phyloP scores from a whole-genome alignment of 37 sponge, comb jelly and placozoan genomes.

The Theonella swinhoei region DNA sequence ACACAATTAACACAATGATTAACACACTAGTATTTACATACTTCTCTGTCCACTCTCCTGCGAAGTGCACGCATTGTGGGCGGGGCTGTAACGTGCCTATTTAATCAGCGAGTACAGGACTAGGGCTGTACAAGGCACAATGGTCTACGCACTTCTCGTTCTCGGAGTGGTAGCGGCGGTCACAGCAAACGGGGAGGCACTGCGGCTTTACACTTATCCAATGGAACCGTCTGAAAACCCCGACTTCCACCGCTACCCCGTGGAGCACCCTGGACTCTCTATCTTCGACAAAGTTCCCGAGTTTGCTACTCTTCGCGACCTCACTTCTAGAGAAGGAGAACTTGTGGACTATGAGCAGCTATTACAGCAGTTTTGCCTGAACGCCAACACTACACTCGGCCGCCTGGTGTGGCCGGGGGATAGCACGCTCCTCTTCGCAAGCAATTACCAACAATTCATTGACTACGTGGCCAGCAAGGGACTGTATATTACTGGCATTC shows the following conservation, averaged over 20 bases:
- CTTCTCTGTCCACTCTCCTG: too few relatives aligned
- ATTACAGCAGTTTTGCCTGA: conserved; percentile 31
- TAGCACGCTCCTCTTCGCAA: conserved; percentile 28
- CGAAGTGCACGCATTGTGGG: too few relatives aligned
- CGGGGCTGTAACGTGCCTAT: too few relatives aligned
- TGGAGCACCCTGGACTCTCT: conserved; percentile 23
- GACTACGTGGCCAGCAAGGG: conserved; percentile 24
- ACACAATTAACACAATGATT: too few relatives aligned
- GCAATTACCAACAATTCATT: conserved; percentile 39
- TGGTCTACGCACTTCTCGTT: too few relatives aligned
- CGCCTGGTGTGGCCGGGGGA: conserved; percentile 38
- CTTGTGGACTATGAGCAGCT: conserved; percentile 32
- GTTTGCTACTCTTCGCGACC: conserved; percentile 41
- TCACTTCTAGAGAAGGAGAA: neutral
- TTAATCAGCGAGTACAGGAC: too few relatives aligned
- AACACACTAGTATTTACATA: too few relatives aligned
- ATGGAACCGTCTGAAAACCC: conserved; percentile 49
- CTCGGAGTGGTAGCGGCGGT: too few relatives aligned
- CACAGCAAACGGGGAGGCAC: too few relatives aligned
- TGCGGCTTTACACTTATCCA: conserved; percentile 33
- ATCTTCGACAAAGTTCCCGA: conserved; percentile 23
- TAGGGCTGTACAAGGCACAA: too few relatives aligned
- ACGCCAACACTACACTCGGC: conserved; percentile 47
- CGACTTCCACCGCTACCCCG: conserved; percentile 45
- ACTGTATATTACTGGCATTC: conserved; percentile 40